Base-by-base conservation (phyloP, 2,797 vertebrate species). In the Mallotus villosus region DNA sequence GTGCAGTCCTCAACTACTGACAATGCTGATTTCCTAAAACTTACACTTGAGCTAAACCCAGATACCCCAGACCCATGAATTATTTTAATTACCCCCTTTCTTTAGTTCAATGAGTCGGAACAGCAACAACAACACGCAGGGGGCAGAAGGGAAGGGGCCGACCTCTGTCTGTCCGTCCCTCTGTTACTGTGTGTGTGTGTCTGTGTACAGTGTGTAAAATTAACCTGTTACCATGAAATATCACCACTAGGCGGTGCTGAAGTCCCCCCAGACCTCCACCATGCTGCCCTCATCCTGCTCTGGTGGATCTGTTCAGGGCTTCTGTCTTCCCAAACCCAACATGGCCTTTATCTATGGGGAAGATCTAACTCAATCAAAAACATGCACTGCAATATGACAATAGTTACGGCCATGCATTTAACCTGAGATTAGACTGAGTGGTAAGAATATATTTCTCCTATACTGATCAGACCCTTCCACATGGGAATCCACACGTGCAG, bases 81-180 rank as follows among this genome's bases (percentile, higher is more conserved):
- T 85, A 86, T 86, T 82, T 79, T 81, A 91, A 90, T 93, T 92
- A 92, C 92, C 90, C 77, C 72, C 77, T 88, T 84, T 90, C 87
- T 92, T 92, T 91, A 86, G 71, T 71, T 85, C 88, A 89, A 92
- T 91, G 88, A 87, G 81, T 82, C 79, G 75, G 77, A 90, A 91
- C 87, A 90, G 90, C 87, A 91, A 88, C 87, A 89, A 29, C 71
- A 84, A 89, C 82, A 86, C 88, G 85, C 86, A 75, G 76, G 86
- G 87, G 86, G 89, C 80, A 77, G 5, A 72, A 78, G 62, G 63
- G 77, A 22, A 55, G 17, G 51, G 51, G 19, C 51, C 19, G 51
- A n/a, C 3, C 51, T 53, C 16, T 53, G 51, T 53, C 4, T 53
- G 51, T 19, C 16, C 3, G 46, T n/a, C 17, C 53, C 41, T 29